A percentile compares a stretch with the other conserved stretches of the same genome.
These are phyloP conservation scores for Anarrhichthys ocellatus DNA, from an alignment of 2,113 vertebrate genomes.

Conservation along the genomic window DNA sequence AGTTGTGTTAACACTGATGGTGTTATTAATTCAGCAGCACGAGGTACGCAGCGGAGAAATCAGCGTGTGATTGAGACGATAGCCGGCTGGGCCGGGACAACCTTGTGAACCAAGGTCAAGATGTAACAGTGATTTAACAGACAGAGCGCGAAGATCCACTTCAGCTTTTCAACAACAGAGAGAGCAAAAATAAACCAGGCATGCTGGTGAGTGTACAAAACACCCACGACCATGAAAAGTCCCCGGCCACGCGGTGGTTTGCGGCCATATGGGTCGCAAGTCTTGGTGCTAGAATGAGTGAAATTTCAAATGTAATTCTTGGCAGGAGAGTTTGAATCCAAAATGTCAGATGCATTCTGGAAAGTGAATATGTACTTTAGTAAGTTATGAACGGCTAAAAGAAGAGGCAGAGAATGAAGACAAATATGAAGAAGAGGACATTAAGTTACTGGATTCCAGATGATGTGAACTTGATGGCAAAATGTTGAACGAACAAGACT, in stretches of 20 bases:
- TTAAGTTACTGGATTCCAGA: not conserved
- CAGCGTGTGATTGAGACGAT: slow-evolving; percentile 59
- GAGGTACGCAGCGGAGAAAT: slow-evolving; percentile 47
- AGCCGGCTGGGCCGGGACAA: slow-evolving; percentile 34
- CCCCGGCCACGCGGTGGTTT: not conserved
- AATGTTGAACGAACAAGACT: not conserved
- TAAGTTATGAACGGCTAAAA: not conserved
- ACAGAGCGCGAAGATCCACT: slow-evolving; percentile 36
- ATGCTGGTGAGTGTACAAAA: not conserved
- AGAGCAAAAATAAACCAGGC: slow-evolving; percentile 25
- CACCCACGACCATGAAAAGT: not conserved
- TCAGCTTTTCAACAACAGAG: slow-evolving; percentile 8
- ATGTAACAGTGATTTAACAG: slow-evolving; percentile 35
- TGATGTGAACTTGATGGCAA: no score
- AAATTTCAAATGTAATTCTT: not conserved
- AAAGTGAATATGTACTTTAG: not conserved
- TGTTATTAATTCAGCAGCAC: slow-evolving; percentile 71
- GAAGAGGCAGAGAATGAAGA: not conserved
- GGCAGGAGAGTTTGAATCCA: not conserved
- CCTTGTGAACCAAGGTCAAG: slow-evolving; percentile 66
- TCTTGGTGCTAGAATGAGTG: not conserved
- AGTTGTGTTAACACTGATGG: slow-evolving; percentile 62
- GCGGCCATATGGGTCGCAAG: not conserved
- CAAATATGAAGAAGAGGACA: not conserved
- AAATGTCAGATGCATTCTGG: not conserved